Conservation (phyloP, 2,113 vertebrate species). For the Panurus biarmicus region DNA sequence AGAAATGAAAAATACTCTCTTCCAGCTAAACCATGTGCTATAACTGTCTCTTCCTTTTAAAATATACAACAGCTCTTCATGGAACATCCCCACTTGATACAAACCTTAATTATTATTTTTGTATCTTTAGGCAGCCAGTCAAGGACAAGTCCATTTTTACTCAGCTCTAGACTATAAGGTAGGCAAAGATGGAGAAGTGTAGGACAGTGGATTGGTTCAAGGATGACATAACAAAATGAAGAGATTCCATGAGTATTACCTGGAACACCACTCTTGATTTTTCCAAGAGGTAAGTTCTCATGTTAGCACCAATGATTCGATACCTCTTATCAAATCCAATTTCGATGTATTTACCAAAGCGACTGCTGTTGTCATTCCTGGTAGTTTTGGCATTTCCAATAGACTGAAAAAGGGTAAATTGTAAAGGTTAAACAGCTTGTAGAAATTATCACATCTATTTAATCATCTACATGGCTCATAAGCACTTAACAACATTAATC, state of each 20-base stretch:
- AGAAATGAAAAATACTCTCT: background rate
- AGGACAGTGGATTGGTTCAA: background rate
- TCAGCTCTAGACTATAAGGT: background rate
- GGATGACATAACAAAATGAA: background rate
- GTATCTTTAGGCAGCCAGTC: background rate
- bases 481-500: background rate
- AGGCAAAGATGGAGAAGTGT: background rate
- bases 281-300: conserved; percentile 98
- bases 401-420: conserved; percentile 70
- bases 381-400: conserved; percentile 99
- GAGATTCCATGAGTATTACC: conserved; percentile 67
- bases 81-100: background rate
- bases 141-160: background rate
- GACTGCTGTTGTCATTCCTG: conserved; percentile 98
- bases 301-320: conserved; percentile 94
- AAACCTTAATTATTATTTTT: background rate
- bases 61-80: background rate
- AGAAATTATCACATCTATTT: background rate
- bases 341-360: conserved; percentile 98
- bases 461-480: background rate
- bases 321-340: conserved; percentile 93
- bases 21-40: background rate
- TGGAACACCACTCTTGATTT: conserved; percentile 98
- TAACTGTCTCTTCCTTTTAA: background rate
- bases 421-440: background rate